Percentiles rank a stretch among this genome's conserved stretches.
phyloP scores from a whole-genome alignment of 1,140 invertebrate species.

The Drosophila lini region DNA sequence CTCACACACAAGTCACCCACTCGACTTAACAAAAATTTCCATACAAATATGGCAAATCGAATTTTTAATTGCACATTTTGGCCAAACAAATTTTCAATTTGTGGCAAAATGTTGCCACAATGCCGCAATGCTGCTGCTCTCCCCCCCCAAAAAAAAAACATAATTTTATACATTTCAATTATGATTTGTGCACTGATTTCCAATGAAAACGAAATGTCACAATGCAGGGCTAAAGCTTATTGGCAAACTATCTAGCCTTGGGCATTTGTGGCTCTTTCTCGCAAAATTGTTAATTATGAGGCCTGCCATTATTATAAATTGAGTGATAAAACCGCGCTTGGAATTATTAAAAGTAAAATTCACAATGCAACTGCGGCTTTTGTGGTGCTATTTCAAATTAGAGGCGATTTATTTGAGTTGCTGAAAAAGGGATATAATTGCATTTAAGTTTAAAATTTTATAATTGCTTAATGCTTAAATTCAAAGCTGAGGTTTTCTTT shows the following conservation, averaged over 20 bases:
- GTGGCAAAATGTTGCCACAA: conserved; percentile 25
- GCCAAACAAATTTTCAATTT: conserved; percentile 58
- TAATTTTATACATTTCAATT: conserved; percentile 36
- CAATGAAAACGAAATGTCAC: conserved; percentile 10
- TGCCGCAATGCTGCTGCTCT: neutral
- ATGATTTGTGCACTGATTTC: conserved; percentile 36
- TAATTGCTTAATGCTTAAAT: no score
- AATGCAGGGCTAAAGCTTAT: conserved; percentile 10
- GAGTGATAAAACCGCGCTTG: conserved; percentile 51
- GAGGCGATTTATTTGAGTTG: conserved; percentile 2
- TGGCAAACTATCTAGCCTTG: conserved; percentile 6
- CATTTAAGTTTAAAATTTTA: neutral
- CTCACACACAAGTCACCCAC: neutral
- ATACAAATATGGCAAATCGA: conserved; percentile 56
- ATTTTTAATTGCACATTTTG: conserved; percentile 53
- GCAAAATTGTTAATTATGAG: conserved; percentile 48
- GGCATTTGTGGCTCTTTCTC: conserved; percentile 17
- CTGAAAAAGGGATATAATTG: neutral
- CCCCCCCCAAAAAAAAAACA: neutral
- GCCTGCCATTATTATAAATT: conserved; percentile 50
- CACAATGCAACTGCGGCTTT: conserved; percentile 11
- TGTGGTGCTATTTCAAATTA: conserved; percentile 7
- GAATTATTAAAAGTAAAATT: conserved; percentile 39
- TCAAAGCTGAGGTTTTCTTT: neutral
- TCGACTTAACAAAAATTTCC: conserved; percentile 25